Conservation (phyloP, 2,888 invertebrate species). For the Tyria jacobaeae region DNA sequence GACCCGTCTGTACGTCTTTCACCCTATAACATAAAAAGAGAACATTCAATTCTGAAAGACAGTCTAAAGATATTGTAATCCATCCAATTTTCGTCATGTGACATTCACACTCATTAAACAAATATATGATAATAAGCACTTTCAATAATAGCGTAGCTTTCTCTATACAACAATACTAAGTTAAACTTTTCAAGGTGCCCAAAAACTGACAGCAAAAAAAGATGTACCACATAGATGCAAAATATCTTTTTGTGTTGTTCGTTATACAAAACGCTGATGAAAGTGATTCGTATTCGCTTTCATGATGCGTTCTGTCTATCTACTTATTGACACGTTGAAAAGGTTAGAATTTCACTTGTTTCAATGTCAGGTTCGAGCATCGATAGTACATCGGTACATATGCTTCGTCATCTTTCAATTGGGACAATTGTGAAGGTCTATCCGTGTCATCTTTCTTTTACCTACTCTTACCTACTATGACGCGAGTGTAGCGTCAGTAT, state of each 20-base stretch:
- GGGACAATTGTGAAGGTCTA: constrained; percentile 28
- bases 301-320: constrained; percentile 45
- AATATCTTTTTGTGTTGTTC: constrained; percentile 77
- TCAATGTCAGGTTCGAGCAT: constrained; percentile 61
- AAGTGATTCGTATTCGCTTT: constrained; percentile 82
- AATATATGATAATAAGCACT: neutral
- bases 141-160: constrained; percentile 43
- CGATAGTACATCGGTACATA: constrained; percentile 30
- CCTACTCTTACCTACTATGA: neutral
- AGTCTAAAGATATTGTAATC: neutral
- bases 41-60: neutral
- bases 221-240: constrained; percentile 84
- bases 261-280: constrained; percentile 75
- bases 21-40: neutral
- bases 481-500: neutral
- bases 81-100: too few relatives aligned
- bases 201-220: constrained; percentile 67
- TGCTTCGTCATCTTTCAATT: constrained; percentile 42
- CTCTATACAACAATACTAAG: constrained; percentile 42
- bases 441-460: neutral
- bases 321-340: constrained; percentile 56
- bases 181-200: constrained; percentile 62
- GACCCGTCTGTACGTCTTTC: too few relatives aligned
- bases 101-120: constrained; percentile 2
- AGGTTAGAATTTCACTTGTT: constrained; percentile 68